These are phyloP conservation scores for Coluber constrictor DNA, from an alignment of 2,797 vertebrate species.

Conservation along the genomic window DNA sequence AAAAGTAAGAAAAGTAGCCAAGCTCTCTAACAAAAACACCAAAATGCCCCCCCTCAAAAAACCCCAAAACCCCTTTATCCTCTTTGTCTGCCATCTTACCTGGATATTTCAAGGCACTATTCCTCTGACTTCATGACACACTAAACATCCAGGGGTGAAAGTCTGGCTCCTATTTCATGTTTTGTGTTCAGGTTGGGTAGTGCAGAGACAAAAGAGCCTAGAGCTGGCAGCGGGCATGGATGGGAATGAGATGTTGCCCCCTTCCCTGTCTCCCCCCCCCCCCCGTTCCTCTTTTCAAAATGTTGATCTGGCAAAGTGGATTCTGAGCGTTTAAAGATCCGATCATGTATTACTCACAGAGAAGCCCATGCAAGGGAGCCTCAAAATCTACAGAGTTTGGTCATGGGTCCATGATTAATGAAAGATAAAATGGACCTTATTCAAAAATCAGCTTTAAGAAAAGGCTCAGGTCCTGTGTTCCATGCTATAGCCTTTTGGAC, in stretches of 20 bases:
- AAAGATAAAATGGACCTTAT: not conserved
- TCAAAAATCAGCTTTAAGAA: not conserved
- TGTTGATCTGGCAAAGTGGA: not conserved
- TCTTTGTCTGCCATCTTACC: not conserved
- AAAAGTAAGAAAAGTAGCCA: slow-evolving; percentile 55
- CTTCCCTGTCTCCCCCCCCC: accelerated
- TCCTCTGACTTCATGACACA: not conserved
- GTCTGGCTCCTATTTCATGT: not conserved
- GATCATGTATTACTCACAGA: not conserved
- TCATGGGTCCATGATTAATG: not conserved
- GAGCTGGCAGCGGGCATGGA: not conserved
- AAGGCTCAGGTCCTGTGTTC: not conserved
- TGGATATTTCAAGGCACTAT: not conserved
- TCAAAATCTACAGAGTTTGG: not conserved
- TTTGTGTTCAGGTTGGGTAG: not conserved
- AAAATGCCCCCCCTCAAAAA: slow-evolving; percentile 17
- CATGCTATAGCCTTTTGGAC: not conserved
- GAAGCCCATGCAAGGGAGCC: not conserved
- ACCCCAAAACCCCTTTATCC: not conserved
- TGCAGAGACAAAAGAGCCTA: not conserved
- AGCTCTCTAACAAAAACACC: slow-evolving; percentile 53
- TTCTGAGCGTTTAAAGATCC: not conserved
- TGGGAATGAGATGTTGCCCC: not conserved
- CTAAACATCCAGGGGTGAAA: not conserved
- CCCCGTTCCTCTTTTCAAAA: not conserved